phyloP scores from a whole-genome alignment of 30 jellyfish, hydroid and myxozoan genomes.

The Chironex yamaguchii region DNA sequence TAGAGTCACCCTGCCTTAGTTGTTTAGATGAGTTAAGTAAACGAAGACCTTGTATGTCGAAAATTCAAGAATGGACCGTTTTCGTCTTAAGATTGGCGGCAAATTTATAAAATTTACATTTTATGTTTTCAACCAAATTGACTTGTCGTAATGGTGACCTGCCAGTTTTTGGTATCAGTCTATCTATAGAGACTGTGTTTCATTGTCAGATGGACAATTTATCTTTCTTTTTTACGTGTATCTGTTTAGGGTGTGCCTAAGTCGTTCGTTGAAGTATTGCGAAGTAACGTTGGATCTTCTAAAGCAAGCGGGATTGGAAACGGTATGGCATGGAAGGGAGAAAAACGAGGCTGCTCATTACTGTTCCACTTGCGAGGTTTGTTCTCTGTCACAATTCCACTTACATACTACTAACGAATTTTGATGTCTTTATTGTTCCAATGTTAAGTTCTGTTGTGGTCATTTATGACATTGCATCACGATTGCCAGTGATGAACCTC shows the following conservation, averaged over 20 bases:
- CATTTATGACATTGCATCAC: too few relatives aligned
- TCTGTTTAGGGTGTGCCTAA: constrained; percentile 81
- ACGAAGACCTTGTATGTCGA: not conserved
- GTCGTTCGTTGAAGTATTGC: constrained; percentile 87
- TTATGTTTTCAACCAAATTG: not conserved
- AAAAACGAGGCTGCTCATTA: constrained; percentile 99
- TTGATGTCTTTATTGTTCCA: not conserved
- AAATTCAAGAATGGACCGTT: too few relatives aligned
- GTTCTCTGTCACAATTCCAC: not conserved
- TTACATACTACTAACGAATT: too few relatives aligned
- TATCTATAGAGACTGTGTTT: not conserved
- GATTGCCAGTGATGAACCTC: too few relatives aligned
- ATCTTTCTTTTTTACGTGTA: too few relatives aligned
- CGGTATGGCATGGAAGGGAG: constrained; percentile 93
- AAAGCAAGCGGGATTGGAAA: constrained; percentile 83
- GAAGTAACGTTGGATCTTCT: constrained; percentile 80
- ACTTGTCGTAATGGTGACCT: not conserved
- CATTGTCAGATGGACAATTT: too few relatives aligned
- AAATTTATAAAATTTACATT: not conserved
- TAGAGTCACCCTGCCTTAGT: too few relatives aligned
- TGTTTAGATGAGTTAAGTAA: too few relatives aligned
- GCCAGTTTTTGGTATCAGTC: not conserved
- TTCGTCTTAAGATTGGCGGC: not conserved
- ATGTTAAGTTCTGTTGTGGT: too few relatives aligned
- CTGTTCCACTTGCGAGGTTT: constrained; percentile 97